Evolutionary conservation across 2,888 invertebrate species (phyloP).

Genomic region (Pristionchus mayeri): DNA sequence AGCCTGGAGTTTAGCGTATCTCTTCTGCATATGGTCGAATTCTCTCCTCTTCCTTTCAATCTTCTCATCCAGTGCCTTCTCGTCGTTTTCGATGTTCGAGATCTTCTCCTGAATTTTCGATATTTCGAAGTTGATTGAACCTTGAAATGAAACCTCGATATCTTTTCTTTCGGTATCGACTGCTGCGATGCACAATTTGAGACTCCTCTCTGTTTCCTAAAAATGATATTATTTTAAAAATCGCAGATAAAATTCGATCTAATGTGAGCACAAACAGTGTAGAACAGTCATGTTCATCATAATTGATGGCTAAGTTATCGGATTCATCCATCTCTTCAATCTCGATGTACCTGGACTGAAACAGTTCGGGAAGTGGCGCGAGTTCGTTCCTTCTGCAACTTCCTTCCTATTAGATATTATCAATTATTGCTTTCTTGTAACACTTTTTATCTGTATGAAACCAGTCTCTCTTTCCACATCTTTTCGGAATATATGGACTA

Average conservation of each 20-base stretch:
- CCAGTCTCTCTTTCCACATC: no score
- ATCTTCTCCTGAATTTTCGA: conserved; percentile 80
- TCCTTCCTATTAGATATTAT: no score
- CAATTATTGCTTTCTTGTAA: no score
- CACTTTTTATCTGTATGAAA: no score
- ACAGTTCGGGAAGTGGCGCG: conserved; percentile 42
- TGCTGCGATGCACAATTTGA: conserved; percentile 85
- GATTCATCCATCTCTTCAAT: no score
- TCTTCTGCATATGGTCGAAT: conserved; percentile 91
- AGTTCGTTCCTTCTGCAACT: conserved; percentile 23
- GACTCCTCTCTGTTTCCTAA: conserved; percentile 85
- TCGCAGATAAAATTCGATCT: not conserved
- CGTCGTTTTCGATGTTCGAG: conserved; percentile 89
- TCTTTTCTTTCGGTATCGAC: conserved; percentile 76
- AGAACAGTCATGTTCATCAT: no score
- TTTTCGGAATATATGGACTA: no score
- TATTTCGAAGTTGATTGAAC: not conserved
- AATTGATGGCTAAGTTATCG: no score
- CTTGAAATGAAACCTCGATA: conserved; percentile 51
- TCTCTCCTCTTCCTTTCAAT: conserved; percentile 92
- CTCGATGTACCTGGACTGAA: not conserved
- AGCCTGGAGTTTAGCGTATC: conserved; percentile 90
- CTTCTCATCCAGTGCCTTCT: conserved; percentile 90
- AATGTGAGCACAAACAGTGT: no score
- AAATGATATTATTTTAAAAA: not conserved